Evolutionary conservation across 1,140 invertebrate genomes (phyloP), one percentile per base, ranked within the genome.

Genomic region (Ctenoplectra terminalis): DNA sequence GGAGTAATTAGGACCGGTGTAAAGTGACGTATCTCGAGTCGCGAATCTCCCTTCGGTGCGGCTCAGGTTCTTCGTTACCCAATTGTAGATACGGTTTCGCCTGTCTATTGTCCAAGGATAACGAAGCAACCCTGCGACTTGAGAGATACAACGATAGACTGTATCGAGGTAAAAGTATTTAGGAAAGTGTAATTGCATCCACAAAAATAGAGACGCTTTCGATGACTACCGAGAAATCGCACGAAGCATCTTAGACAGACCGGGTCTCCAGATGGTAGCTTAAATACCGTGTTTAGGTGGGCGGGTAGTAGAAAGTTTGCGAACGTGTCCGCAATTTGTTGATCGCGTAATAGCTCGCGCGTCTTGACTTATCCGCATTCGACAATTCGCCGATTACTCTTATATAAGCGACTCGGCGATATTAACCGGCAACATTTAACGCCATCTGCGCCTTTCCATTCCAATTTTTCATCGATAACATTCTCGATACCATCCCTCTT

Each of bases 241-340:
- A 7, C 64, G 29, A 54, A 20, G 17, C 37, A 46, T 60, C 23
- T 5, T 26, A 23, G n/a, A 40, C 11, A 23, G 56, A 9, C 31
- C 17, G 15, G 26, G 20, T n/a, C 64, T 43, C 40, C 72, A 76
- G 76, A 78, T 61, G 70, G 29, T 43, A 52, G 60, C 34, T 64
- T 70, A 76, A 86, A 83, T 50, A 83, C 48, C 66, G 74, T 64
- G 81, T 88, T 86, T 85, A 86, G 81, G 76, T 86, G 48, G 86
- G 84, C 83, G 88, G 82, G 83, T 56, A 78, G 85, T 86, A 82
- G 83, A 87, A 89, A 89, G 86, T 90, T 84, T 83, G 69, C 71
- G 56, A 77, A 89, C 83, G 63, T 60, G 66, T 54, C 79, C 58
- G 83, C 71, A 83, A 87, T 86, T 80, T 80, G 67, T 81, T 82